phyloP scores from a whole-genome alignment of 2,113 vertebrate genomes.

The Procavia capensis region DNA sequence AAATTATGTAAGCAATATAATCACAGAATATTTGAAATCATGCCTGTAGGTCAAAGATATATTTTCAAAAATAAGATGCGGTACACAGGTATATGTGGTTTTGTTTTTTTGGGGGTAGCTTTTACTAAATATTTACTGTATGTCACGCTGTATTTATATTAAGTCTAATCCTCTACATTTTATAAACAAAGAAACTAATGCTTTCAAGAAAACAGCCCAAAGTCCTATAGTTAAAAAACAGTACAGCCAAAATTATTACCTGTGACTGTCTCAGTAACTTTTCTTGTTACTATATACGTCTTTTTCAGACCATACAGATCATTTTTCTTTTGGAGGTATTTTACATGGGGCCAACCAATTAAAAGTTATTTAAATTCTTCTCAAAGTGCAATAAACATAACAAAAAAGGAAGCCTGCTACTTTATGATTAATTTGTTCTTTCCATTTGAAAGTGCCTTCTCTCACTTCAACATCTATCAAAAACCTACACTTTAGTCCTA shows the following conservation, averaged over 20 bases:
- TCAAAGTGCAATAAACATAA: neutral
- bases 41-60: neutral
- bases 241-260: neutral
- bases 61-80: constrained; percentile 28
- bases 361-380: neutral
- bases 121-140: neutral
- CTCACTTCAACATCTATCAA: neutral
- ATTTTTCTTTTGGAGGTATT: constrained; percentile 34
- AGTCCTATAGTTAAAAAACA: neutral
- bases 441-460: constrained; percentile 58
- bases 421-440: constrained; percentile 41
- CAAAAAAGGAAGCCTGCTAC: neutral
- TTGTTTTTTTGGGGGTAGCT: neutral
- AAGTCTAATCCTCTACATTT: constrained; percentile 25
- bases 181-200: constrained; percentile 16
- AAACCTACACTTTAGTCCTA: neutral
- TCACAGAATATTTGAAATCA: constrained; percentile 58
- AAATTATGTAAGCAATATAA: constrained; percentile 53
- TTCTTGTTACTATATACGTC: neutral
- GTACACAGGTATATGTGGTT: constrained; percentile 1
- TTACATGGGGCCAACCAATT: constrained; percentile 8
- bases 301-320: neutral
- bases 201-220: constrained; percentile 31
- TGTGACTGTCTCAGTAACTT: neutral
- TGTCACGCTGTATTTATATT: neutral